Evolutionary conservation across 2,113 vertebrate species (phyloP).

Genomic region (Phasianus colchicus): DNA sequence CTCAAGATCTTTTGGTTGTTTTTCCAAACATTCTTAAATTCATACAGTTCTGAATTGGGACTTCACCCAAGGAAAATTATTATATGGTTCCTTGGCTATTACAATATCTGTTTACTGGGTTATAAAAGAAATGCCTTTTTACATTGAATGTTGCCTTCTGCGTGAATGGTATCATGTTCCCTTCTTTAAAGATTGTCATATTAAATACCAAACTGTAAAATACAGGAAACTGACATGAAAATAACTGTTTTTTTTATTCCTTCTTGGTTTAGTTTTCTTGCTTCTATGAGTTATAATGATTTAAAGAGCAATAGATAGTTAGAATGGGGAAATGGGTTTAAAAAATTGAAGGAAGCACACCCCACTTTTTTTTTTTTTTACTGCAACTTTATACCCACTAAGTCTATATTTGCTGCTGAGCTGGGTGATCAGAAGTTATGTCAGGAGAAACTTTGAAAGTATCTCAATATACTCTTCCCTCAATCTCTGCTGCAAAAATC

Average conservation of each 20-base stretch:
- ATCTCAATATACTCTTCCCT: not conserved
- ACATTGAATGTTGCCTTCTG: not conserved
- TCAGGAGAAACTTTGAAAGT: not conserved
- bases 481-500: not conserved
- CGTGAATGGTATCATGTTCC: not conserved
- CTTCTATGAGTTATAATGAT: not conserved
- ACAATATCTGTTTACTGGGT: not conserved
- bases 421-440: not conserved
- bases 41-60: not conserved
- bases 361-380: not conserved
- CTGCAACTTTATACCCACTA: not conserved
- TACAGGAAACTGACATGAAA: not conserved
- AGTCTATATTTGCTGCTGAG: not conserved
- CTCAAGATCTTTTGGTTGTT: not conserved
- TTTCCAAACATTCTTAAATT: not conserved
- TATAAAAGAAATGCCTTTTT: not conserved
- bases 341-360: not conserved
- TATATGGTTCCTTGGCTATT: not conserved
- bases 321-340: not conserved
- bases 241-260: not conserved
- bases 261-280: not conserved
- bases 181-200: not conserved
- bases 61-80: not conserved
- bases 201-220: not conserved
- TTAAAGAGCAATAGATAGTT: not conserved